These are phyloP conservation scores for Meliscaeva auricollis DNA, from an alignment of 2,888 invertebrate genomes.

Conservation along the genomic window DNA sequence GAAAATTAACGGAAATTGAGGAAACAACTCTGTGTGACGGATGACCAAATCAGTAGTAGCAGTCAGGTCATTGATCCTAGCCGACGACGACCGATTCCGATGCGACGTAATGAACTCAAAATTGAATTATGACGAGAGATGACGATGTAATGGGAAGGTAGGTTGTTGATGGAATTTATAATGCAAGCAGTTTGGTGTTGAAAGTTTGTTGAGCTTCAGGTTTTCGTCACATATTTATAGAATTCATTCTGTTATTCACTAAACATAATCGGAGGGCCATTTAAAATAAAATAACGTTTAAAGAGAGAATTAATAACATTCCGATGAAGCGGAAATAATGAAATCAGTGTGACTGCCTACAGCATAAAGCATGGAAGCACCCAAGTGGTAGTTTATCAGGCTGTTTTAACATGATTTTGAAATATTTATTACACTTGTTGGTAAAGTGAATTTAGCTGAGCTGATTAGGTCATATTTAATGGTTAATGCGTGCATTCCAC, in stretches of 20 bases:
- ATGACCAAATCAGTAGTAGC: conserved; percentile 64
- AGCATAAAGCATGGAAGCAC: too few species aligned
- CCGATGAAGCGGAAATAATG: too few species aligned
- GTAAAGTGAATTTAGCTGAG: neutral
- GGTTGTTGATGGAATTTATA: neutral
- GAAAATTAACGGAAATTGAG: conserved; percentile 72
- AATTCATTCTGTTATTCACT: neutral
- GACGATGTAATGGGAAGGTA: too few species aligned
- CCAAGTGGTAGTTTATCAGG: too few species aligned
- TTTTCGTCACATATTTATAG: too few species aligned
- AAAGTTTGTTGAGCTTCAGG: neutral
- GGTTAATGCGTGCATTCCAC: too few species aligned
- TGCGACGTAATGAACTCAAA: conserved; percentile 64
- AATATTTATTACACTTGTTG: conserved; percentile 34
- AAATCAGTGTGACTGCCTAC: too few species aligned
- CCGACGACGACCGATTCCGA: too few species aligned
- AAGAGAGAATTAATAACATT: too few species aligned
- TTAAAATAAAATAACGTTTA: neutral
- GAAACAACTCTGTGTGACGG: conserved; percentile 62
- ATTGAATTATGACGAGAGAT: conserved; percentile 37
- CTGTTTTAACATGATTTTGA: conserved; percentile 45
- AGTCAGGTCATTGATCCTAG: conserved; percentile 66
- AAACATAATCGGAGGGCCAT: neutral
- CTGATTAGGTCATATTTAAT: neutral
- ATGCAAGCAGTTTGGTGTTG: neutral